A percentile compares a stretch with the other conserved stretches of the same genome.
These are phyloP conservation scores for Meta bourneti DNA, from an alignment of 2,888 invertebrate genomes.

Conservation along the genomic window DNA sequence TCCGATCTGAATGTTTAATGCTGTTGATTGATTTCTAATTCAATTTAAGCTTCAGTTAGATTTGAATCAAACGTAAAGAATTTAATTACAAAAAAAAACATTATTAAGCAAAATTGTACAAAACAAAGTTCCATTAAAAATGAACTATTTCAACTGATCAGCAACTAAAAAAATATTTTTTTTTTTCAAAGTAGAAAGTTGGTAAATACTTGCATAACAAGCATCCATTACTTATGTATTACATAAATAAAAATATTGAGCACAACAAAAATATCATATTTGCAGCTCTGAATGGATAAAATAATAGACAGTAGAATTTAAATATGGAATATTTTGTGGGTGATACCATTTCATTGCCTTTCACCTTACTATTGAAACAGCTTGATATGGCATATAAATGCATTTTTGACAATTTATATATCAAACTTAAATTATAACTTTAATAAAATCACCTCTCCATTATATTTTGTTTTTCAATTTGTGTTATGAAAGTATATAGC, in stretches of 20 bases:
- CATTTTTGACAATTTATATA: no score
- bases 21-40: background rate
- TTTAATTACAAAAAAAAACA: background rate
- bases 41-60: background rate
- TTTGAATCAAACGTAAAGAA: background rate
- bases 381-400: no score
- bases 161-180: no score
- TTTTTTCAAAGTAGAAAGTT: no score
- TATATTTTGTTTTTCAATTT: no score
- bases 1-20: background rate
- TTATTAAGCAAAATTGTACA: background rate
- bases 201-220: no score
- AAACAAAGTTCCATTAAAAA: background rate
- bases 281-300: background rate
- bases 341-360: no score
- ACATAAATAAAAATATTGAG: background rate
- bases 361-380: no score
- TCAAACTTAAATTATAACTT: no score
- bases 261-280: background rate
- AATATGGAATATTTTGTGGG: background rate
- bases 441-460: no score
- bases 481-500: no score
- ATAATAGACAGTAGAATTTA: background rate
- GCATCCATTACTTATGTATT: background rate
- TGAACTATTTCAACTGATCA: no score